Evolutionary conservation across 2,888 invertebrate genomes (phyloP).

Genomic region (Acrobasis consociella): DNA sequence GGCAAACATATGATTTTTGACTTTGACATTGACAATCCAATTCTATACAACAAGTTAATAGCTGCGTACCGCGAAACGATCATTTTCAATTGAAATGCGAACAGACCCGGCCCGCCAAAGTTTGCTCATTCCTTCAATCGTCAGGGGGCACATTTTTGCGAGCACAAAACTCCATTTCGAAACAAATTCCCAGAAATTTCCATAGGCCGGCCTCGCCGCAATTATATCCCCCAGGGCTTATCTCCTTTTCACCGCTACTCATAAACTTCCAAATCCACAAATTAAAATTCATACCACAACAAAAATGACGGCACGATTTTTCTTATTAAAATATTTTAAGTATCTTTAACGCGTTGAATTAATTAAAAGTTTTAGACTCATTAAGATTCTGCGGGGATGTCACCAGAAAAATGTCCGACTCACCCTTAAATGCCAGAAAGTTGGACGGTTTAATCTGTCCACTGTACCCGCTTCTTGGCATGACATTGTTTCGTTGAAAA

Average conservation of each 20-base stretch:
- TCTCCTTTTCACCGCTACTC: slow-evolving; percentile 19
- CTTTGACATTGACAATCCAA: too few relatives aligned
- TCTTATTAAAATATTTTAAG: slow-evolving; percentile 56
- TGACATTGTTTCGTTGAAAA: slow-evolving; percentile 36
- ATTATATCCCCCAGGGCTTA: slow-evolving; percentile 17
- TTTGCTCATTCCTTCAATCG: background rate
- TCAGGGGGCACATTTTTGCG: slow-evolving; percentile 5
- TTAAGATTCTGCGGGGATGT: slow-evolving; percentile 55
- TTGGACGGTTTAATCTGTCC: slow-evolving; percentile 39
- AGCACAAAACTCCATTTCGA: background rate
- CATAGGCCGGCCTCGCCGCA: slow-evolving; percentile 8
- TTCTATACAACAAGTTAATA: too few relatives aligned
- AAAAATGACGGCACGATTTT: slow-evolving; percentile 49
- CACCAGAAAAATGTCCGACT: slow-evolving; percentile 37
- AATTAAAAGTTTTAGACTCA: slow-evolving; percentile 69
- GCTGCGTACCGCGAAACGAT: too few relatives aligned
- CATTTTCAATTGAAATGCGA: too few relatives aligned
- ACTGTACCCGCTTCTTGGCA: slow-evolving; percentile 31
- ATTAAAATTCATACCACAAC: slow-evolving; percentile 38
- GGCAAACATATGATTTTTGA: too few relatives aligned
- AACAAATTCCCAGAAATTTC: slow-evolving; percentile 14
- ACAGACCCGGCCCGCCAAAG: too few relatives aligned
- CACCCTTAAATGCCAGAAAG: slow-evolving; percentile 30
- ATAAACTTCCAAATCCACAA: slow-evolving; percentile 23
- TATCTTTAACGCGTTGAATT: slow-evolving; percentile 62